Base-by-base conservation (phyloP, 2,888 invertebrate species). In the Vandiemenella viatica region DNA sequence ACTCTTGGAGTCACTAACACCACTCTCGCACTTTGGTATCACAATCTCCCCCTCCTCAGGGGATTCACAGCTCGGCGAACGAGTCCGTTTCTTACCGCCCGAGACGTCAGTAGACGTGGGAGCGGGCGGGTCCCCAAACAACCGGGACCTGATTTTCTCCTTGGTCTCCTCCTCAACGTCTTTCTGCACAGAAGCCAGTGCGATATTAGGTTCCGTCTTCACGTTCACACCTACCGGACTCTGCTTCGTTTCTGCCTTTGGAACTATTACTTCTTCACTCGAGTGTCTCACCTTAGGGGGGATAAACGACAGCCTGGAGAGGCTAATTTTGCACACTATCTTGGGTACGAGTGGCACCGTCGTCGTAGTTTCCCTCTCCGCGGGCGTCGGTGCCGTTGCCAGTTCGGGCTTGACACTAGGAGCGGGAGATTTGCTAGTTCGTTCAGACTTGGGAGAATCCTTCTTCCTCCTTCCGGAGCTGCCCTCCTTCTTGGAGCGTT, bases 361-460 rank as follows among this genome's bases (percentile, higher is more conserved):
- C n/a, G n/a, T n/a, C n/a, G n/a, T n/a, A n/a, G n/a, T n/a, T n/a
- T n/a, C n/a, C n/a, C n/a, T n/a, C n/a, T n/a, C n/a, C n/a, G n/a
- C n/a, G n/a, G n/a, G n/a, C n/a, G n/a, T n/a, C n/a, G n/a, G n/a
- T n/a, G n/a, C n/a, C n/a, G n/a, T n/a, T n/a, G n/a, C n/a, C n/a
- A n/a, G n/a, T 37, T 45, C 37, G 23, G 7, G 21, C n/a, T 41
- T 43, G 6, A 19, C 17, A 43, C 43, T 43, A 23, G 8, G 8
- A 50, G 48, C 51, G 48, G 22, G 43, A 43, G 50, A 53, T 43
- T 23, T 53, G 50, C 42, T 48, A 49, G 42, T 54, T 54, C 8
- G 47, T 55, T 58, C 10, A 70, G 55, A 45, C 62, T 62, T 1
- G 67, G 65, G 19, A 60, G n/a, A n/a, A n/a, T n/a, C n/a, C n/a